Evolutionary conservation across 2,113 vertebrate genomes (phyloP), one percentile per base, ranked within the genome.

Genomic region (Rhea americana): DNA sequence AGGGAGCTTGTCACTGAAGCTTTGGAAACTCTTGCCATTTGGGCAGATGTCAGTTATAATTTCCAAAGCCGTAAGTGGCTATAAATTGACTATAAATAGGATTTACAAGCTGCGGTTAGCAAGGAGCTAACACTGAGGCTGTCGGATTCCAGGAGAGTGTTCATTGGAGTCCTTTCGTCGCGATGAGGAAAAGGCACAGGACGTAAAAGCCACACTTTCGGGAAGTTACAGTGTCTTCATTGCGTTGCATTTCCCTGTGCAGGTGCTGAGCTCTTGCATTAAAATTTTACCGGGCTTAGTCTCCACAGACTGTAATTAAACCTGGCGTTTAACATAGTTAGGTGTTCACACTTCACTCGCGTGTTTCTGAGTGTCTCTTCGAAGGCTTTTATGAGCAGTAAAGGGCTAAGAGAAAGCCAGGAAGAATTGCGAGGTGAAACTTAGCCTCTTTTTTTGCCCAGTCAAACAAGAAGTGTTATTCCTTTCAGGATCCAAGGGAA

Each of bases 401-500:
- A 80, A 90, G 45, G 59, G 66, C 45, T 89, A 50, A 89, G 95
- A 72, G 56, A 79, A 81, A 89, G 32, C 18, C 67, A 87, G 89
- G 47, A 91, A 58, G 62, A 55, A 70, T 74, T 89, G 50, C 2
- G 7, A 76, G 50, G 30, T 91, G 74, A 91, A 94, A 87, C 41
- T 87, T 82, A 74, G 87, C 89, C 43, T n/a, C 35, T 85, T 92
- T 94, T 91, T 73, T 74, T 92, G 62, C 58, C 45, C 37, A 71
- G 76, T 88, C 88, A 92, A 9, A 94, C 78, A 82, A 88, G 68
- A 92, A 85, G 12, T 87, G 81, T 92, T 92, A 76, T 67, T 19
- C 66, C 59, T 92, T 87, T 92, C n/a, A 77, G 82, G 58, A 91
- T 88, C 30, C 85, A 48, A 89, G 75, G 59, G 63, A 89, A 41